phyloP scores from a whole-genome alignment of 2,113 vertebrate species.

The Amazona vittata region DNA sequence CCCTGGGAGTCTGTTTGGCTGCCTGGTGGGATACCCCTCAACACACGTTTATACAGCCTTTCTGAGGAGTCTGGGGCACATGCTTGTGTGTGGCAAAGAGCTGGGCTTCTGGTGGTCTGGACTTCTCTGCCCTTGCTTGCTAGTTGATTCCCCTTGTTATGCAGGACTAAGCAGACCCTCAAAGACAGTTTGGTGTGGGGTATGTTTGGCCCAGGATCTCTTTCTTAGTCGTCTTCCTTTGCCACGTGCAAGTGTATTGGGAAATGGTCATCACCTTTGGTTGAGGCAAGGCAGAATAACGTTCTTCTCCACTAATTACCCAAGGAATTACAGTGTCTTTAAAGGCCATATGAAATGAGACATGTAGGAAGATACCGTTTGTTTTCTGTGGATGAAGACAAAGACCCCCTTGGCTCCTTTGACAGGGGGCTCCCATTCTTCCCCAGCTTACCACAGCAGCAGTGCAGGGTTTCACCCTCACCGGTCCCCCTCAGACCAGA shows the following conservation, averaged over 20 bases:
- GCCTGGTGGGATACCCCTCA: neutral
- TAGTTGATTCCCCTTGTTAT: neutral
- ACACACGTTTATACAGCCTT: accelerated
- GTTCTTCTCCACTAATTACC: neutral
- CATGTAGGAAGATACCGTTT: neutral
- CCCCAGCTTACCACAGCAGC: neutral
- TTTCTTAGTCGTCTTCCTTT: neutral
- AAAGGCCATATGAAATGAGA: neutral
- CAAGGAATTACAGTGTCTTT: neutral
- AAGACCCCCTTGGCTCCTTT: slow-evolving; percentile 27
- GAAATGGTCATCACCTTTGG: neutral
- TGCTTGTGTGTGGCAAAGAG: neutral
- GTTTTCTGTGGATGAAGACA: neutral
- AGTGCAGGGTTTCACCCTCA: neutral
- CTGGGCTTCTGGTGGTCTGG: neutral
- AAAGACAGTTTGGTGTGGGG: neutral
- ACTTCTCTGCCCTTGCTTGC: neutral
- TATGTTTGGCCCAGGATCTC: neutral
- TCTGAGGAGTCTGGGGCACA: neutral
- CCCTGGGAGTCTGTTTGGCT: neutral
- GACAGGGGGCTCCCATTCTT: slow-evolving; percentile 14
- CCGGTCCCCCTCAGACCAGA: neutral
- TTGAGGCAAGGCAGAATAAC: neutral
- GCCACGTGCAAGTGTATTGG: neutral
- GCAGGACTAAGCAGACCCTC: neutral